Base-by-base conservation (phyloP, 2,113 vertebrate genomes). In the Hystrix cristata region DNA sequence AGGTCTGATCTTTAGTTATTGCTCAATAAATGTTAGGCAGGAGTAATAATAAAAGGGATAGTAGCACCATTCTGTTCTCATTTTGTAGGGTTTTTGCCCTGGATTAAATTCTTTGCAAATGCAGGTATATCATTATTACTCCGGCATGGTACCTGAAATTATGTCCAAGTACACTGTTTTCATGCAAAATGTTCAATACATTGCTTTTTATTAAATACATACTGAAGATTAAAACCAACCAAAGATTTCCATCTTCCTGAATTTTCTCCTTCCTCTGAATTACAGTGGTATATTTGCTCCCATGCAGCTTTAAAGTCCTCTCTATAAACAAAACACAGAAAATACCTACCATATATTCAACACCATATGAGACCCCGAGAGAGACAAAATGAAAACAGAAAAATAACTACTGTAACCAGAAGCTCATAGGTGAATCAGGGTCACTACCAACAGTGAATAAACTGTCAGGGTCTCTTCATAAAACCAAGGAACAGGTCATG, bases 331-430 rank as follows among this genome's bases (percentile, higher is more conserved):
- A 62, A 89, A 62, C 10, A 82, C 3, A 82, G 11, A 57, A 71
- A 57, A 5, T 48, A 72, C 1, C 8, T 80, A 78, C 31, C 84
- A 1, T 55, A 1, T 82, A 97, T 82, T 21, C 43, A 51, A 71
- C 38, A 60, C 46, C 55, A 8, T 57, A 69, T 11, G 46, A 74
- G 31, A 25, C 29, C 57, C 29, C 25, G 43, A 76, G 10, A 93
- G 29, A 89, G 29, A 34, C 25, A 89, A 83, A 94, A 72, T 12
- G 16, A 93, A 95, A 65, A 76, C n/a, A 67, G 29, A 83, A 91
- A 88, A 90, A n/a, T 11, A 81, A 91, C 72, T 43, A n/a, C 57
- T 79, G 3, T 38, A 38, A 87, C 25, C 27, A 87, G 74, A 83
- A 87, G 27, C 21, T 86, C 12, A 79, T 34, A 38, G 34, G 23